A percentile compares a stretch with the other conserved stretches of the same genome.
Evolutionary conservation across 1,140 invertebrate species (phyloP).

Genomic region (Trachymyrmex cornetzi): DNA sequence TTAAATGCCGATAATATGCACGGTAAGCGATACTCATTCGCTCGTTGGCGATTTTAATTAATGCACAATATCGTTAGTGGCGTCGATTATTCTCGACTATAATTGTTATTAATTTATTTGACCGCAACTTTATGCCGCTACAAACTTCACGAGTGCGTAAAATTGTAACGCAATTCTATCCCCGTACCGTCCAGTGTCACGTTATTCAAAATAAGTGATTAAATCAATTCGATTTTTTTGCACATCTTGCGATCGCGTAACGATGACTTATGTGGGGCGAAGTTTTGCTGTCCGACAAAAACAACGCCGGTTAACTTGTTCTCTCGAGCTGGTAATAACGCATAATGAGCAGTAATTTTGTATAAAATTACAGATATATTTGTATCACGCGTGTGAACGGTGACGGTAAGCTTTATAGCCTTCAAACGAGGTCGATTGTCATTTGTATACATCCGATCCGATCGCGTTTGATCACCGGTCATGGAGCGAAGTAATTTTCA

Average conservation of each 20-base stretch:
- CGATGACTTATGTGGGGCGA: neutral
- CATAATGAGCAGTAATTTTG: conserved; percentile 48
- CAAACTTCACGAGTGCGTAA: conserved; percentile 5
- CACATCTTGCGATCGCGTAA: neutral
- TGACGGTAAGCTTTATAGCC: neutral
- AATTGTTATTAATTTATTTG: conserved; percentile 45
- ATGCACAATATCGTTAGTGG: conserved; percentile 53
- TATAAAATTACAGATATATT: conserved; percentile 27
- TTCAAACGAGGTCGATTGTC: conserved; percentile 45
- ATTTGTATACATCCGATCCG: conserved; percentile 11
- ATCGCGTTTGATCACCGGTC: conserved; percentile 1
- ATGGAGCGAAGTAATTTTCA: conserved; percentile 26
- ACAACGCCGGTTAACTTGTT: conserved; percentile 40
- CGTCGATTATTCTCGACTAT: conserved; percentile 52
- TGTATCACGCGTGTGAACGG: neutral
- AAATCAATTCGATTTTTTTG: conserved; percentile 23
- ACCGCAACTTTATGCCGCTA: conserved; percentile 23
- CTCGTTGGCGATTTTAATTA: conserved; percentile 58
- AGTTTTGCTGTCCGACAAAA: conserved; percentile 50
- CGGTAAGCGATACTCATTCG: conserved; percentile 44
- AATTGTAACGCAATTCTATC: conserved; percentile 12
- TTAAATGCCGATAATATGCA: conserved; percentile 33
- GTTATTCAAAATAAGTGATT: conserved; percentile 19
- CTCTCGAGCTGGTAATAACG: conserved; percentile 18
- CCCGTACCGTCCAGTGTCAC: neutral